Evolutionary conservation across 2,888 invertebrate genomes (phyloP), one percentile per base, ranked within the genome.

Genomic region (Stenodera caucasica): DNA sequence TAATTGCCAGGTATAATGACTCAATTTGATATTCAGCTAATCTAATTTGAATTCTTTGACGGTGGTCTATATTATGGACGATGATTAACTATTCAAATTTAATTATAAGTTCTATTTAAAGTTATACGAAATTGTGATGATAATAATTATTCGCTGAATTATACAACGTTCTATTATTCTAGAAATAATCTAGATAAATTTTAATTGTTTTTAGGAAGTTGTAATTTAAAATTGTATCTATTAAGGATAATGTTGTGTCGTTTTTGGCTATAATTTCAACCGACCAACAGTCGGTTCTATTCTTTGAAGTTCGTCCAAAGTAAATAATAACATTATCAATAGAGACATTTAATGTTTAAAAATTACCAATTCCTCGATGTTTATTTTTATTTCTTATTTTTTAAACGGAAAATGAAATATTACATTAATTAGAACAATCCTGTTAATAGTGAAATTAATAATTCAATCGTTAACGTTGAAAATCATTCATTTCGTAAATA

Each of bases 401-500:
- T 26, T 26, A 5, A 26, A 26, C 5, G 26, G 26, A 26, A 4
- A n/a, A n/a, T n/a, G n/a, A n/a, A n/a, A n/a, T n/a, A n/a, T n/a
- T n/a, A n/a, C n/a, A n/a, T 26, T 26, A 26, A 4, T 4, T 26
- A 26, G 5, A 45, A 45, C 45, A 45, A 40, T 40, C 18, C 18
- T 26, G 5, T 30, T 9, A 30, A 30, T 30, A 7, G 2, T 30
- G 9, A n/a, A n/a, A 45, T 45, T 21, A 45, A 45, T 45, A 45
- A 23, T 23, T 45, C 45, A 45, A 23, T 45, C 45, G 45, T 21
- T 12, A 12, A 45, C 7, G 45, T 45, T 45, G 11, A 12, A 45
- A 45, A 45, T 45, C 45, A 23, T 45, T 45, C 45, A 23, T 45
- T 45, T 45, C 18, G 45, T 45, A 45, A 45, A 45, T 45, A 45